Evolutionary conservation across 2,888 invertebrate species (phyloP), one percentile per base, ranked within the genome.

Genomic region (Parthenolecanium corni): DNA sequence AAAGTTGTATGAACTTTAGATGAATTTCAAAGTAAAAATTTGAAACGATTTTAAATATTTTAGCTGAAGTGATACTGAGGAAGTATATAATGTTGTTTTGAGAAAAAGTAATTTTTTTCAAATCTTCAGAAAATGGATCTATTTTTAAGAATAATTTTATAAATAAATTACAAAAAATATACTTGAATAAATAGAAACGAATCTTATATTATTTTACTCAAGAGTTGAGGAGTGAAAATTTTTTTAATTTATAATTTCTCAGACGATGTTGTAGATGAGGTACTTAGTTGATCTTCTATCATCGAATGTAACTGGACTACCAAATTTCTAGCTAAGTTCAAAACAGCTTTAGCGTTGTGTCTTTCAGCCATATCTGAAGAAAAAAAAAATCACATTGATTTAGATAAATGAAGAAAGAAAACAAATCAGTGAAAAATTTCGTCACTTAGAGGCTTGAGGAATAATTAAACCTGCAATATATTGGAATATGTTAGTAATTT

Each of bases 291-390:
- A 76, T 92, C 91, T 75, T 92, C 92, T 67, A 94, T 92, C 65
- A 94, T 78, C 69, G 89, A 86, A 76, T 94, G 94, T 67, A 95
- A 80, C 76, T 91, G 88, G 65, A 86, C 77, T 9, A 94, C 91
- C 66, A 95, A 78, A 70, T 89, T 89, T 69, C 94, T 79, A 0
- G 94, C 88, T 66, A 93, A 77, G 67, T 84, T 81, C 64, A 96
- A 75, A 40, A 95, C 85, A 2, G 86, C 82, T 67, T 82, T 80
- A 2, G 89, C 88, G 72, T 94, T 86, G 74, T 96, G 95, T 66
- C 89, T 80, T 73, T 96, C 95, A 0, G 95, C 95, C 94, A 95
- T 95, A 83, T 95, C 95, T 94, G 78, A 24, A 16, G 24, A 42
- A 1, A 23, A 52, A 31, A 6, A 47, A 57, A 18, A 12, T 18